Base-by-base conservation (phyloP, 2,888 invertebrate species). In the Melitaea athalia region DNA sequence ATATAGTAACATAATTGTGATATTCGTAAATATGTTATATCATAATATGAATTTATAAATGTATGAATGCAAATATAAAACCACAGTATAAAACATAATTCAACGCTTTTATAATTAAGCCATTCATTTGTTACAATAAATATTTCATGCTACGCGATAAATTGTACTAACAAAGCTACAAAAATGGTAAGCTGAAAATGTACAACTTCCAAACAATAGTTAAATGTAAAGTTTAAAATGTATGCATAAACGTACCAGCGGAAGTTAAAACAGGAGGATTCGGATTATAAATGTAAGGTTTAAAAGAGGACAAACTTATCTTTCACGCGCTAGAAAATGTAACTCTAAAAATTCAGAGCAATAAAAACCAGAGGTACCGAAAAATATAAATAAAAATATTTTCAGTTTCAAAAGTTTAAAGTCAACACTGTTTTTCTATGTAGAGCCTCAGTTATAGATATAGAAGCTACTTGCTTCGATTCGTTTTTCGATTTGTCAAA, bases 351-450 rank as follows among this genome's bases (percentile, higher is more conserved):
- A 55, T 55, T 31, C 53, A 55, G 17, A 8, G 11, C 10, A 55
- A 55, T 55, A 55, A 14, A 55, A 55, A 55, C 53, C 31, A 14
- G 33, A n/a, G 31, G 53, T 55, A 14, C 53, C 53, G 53, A 55
- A 55, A 55, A 55, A 55, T 33, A n/a, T 33, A 55, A 33, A 7
- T 33, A 33, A 55, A 55, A 31, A 5, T 5, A 5, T 55, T 31
- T 53, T 8, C 14, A 55, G 5, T 38, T 38, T 38, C 38, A 38
- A 33, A 7, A 14, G 31, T 14, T 53, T 33, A 55, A 55, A 33
- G 5, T 33, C 12, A 14, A 55, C 53, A 11, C 53, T 14, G 53
- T 55, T 1, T 50, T 33, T 5, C 5, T 5, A 38, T 38, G 5
- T 38, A 55, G 33, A 6, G 52, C 52, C 33, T 14, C 53, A 7